Evolutionary conservation across 2,888 invertebrate species (phyloP), one percentile per base, ranked within the genome.

Genomic region (Cryptocephalus moraei): DNA sequence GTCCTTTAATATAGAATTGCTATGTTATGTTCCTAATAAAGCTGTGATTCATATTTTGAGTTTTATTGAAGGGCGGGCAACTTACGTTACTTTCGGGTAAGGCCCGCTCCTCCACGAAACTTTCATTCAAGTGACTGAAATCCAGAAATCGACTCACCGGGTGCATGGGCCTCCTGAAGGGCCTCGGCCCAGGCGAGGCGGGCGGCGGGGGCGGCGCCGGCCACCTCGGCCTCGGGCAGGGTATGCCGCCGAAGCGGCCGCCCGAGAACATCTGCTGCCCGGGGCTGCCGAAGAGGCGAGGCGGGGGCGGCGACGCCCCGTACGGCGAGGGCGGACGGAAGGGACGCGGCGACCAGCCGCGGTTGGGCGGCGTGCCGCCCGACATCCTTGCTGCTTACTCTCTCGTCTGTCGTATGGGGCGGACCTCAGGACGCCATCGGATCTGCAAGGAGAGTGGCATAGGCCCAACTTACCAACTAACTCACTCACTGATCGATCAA

Each of bases 321-420:
- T 85, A 86, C 43, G 87, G 86, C 34, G 86, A 86, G 10, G 83
- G 80, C 33, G 86, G 82, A 33, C 86, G 80, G 69, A 81, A 86
- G 61, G 82, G 78, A 53, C 76, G 73, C 39, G 79, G 77, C 43
- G 82, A 81, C 62, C 69, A 69, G 75, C 74, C 64, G 50, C 58
- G 56, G 48, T 60, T 60, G 43, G 60, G 60, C 49, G 57, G 60
- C 41, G 61, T 57, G 60, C 62, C 60, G 58, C 59, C 62, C 50
- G 72, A 75, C 77, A 63, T 66, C 33, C 12, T 45, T 32, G 42
- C 22, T 43, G 38, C 40, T 48, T 43, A 10, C 41, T 10, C 32
- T n/a, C 22, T 22, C 6, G 6, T 22, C 6, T 22, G 3, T 4
- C 42, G 46, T 46, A 44, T 39, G 41, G 44, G 45, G 49, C 55